Conservation (phyloP, 2,888 invertebrate genomes). For the Nebria salina region DNA sequence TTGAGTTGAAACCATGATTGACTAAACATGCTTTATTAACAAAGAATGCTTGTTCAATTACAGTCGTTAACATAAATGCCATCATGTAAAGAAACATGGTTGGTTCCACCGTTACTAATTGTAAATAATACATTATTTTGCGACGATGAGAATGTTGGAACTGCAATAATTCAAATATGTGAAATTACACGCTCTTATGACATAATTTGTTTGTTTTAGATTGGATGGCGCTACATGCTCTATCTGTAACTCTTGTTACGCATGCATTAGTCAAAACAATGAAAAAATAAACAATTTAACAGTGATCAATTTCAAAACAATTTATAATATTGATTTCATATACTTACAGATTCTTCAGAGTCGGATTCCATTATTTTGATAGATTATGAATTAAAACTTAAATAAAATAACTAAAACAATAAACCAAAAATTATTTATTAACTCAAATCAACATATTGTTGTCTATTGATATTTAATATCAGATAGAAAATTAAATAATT, state of each 20-base stretch:
- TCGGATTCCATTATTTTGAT: constrained; percentile 5
- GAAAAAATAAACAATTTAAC: constrained; percentile 5
- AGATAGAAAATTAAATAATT: neutral
- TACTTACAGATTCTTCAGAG: constrained; percentile 6
- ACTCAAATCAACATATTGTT: neutral
- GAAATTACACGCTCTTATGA: neutral
- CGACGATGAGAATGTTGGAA: constrained; percentile 5
- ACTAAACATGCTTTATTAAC: constrained; percentile 80
- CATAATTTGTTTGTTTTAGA: neutral
- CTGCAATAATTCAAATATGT: constrained; percentile 9
- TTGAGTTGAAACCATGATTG: constrained; percentile 74
- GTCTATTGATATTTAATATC: neutral
- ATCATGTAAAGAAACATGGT: constrained; percentile 90
- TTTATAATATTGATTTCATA: neutral
- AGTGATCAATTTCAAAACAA: neutral
- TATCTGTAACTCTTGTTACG: neutral
- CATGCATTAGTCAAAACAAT: neutral
- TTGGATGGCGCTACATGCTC: neutral
- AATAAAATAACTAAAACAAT: constrained; percentile 6
- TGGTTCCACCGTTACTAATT: constrained; percentile 80
- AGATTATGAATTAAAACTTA: neutral
- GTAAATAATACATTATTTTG: constrained; percentile 49
- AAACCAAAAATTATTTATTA: neutral
- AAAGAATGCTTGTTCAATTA: constrained; percentile 83
- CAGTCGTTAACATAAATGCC: constrained; percentile 83